Evolutionary conservation across 1,140 invertebrate genomes (phyloP).

Genomic region (Hycleus cichorii): DNA sequence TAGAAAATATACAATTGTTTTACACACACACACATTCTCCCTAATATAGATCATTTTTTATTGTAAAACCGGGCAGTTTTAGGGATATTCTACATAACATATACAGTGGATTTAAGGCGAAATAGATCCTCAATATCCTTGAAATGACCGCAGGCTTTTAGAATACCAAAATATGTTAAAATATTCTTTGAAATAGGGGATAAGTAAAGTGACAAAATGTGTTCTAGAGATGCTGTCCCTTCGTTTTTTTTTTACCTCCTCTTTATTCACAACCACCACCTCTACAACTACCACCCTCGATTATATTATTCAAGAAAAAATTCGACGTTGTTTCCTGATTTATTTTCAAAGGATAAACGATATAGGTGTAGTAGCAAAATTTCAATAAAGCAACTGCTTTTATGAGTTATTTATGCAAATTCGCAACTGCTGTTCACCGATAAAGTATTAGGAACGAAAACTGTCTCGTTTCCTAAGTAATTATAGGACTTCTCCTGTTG

Average conservation of each 20-base stretch:
- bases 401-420: slow-evolving; percentile 37
- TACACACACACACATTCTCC: too few relatives aligned
- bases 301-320: too few relatives aligned
- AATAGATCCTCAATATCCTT: slow-evolving; percentile 19
- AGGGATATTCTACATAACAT: slow-evolving; percentile 15
- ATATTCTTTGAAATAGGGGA: slow-evolving; percentile 20
- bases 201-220: slow-evolving; percentile 22
- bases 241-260: background rate
- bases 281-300: too few relatives aligned
- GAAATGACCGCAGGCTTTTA: slow-evolving; percentile 20
- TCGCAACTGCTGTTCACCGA: slow-evolving; percentile 30
- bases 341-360: too few relatives aligned
- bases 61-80: slow-evolving; percentile 8
- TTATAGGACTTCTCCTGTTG: slow-evolving; percentile 40
- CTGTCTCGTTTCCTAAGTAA: slow-evolving; percentile 40
- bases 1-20: background rate
- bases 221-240: slow-evolving; percentile 12
- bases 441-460: slow-evolving; percentile 42
- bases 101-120: slow-evolving; percentile 12
- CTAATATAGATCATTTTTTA: slow-evolving; percentile 6
- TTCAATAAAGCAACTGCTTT: slow-evolving; percentile 19
- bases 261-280: too few relatives aligned
- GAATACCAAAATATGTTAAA: slow-evolving; percentile 21
- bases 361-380: background rate
- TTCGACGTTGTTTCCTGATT: too few relatives aligned